Evolutionary conservation across 2,888 invertebrate species (phyloP).

Genomic region (Tenthredo mesomela): DNA sequence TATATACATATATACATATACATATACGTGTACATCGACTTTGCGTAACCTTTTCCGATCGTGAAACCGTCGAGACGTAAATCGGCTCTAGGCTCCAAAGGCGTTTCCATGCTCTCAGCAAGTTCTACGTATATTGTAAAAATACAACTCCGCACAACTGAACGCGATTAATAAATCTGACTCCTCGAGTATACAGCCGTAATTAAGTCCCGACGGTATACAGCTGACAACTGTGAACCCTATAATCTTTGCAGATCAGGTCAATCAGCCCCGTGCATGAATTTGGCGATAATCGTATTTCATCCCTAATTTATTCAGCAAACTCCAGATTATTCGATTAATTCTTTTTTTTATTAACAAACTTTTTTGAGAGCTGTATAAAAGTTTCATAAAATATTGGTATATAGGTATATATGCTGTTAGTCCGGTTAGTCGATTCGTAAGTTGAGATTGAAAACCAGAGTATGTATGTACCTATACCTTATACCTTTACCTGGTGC

Average conservation of each 20-base stretch:
- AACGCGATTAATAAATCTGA: slow-evolving; percentile 31
- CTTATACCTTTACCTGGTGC: not conserved
- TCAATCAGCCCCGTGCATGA: not conserved
- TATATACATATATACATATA: not conserved
- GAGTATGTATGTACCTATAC: not conserved
- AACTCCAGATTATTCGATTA: not conserved
- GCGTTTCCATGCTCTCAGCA: slow-evolving; percentile 20
- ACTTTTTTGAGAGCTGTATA: not conserved
- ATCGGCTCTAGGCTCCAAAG: slow-evolving; percentile 41
- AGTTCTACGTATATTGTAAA: not conserved
- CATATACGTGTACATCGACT: not conserved
- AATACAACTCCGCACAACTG: not conserved
- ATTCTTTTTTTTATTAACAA: not conserved
- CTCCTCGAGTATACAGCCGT: slow-evolving; percentile 1
- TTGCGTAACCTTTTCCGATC: slow-evolving; percentile 49
- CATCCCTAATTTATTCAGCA: not conserved
- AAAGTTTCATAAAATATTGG: not conserved
- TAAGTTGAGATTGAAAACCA: slow-evolving; percentile 25
- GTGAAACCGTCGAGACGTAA: slow-evolving; percentile 32
- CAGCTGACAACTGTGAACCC: slow-evolving; percentile 10
- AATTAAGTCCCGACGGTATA: slow-evolving; percentile 8
- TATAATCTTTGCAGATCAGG: not conserved
- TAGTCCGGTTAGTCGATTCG: not conserved
- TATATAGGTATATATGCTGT: not conserved
- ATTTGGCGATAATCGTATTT: not conserved